Conservation (phyloP, 2,888 invertebrate genomes). For the Macroteleia sp. region DNA sequence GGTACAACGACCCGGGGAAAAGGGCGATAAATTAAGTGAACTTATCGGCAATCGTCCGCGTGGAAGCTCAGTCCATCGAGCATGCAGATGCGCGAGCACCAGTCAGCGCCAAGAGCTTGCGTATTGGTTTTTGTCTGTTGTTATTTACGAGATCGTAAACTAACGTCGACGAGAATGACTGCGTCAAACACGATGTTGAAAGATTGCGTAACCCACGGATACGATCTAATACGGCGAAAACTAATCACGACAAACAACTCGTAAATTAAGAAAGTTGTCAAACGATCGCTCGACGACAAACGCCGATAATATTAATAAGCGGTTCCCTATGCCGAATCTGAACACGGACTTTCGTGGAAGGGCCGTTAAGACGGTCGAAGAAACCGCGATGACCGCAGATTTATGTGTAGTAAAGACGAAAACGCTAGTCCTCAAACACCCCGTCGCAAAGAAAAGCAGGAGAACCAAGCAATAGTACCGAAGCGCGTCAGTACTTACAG, state of each 20-base stretch:
- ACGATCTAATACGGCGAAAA: not conserved
- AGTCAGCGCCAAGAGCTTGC: conserved; percentile 28
- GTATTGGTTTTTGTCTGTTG: conserved; percentile 77
- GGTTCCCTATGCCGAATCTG: conserved; percentile 34
- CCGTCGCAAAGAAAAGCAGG: conserved; percentile 47
- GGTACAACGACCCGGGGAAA: conserved; percentile 75
- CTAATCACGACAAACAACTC: conserved; percentile 16
- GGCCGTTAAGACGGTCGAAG: conserved; percentile 73
- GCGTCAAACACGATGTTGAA: conserved; percentile 1
- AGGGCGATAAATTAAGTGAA: conserved; percentile 79
- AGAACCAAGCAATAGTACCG: conserved; percentile 39
- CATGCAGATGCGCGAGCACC: conserved; percentile 68
- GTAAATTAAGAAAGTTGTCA: conserved; percentile 28
- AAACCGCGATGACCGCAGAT: conserved; percentile 75
- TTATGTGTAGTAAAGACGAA: conserved; percentile 79
- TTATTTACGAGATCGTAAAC: conserved; percentile 81
- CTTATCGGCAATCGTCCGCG: conserved; percentile 79
- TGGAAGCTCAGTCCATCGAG: conserved; percentile 72
- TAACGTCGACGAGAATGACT: conserved; percentile 19
- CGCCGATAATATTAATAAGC: conserved; percentile 44
- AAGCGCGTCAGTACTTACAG: conserved; percentile 77
- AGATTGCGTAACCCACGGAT: not conserved
- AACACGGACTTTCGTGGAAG: conserved; percentile 78
- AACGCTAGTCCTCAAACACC: conserved; percentile 47
- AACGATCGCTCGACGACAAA: conserved; percentile 8